Base-by-base conservation (phyloP, 1,140 invertebrate genomes). In the Drosophila sucinea region DNA sequence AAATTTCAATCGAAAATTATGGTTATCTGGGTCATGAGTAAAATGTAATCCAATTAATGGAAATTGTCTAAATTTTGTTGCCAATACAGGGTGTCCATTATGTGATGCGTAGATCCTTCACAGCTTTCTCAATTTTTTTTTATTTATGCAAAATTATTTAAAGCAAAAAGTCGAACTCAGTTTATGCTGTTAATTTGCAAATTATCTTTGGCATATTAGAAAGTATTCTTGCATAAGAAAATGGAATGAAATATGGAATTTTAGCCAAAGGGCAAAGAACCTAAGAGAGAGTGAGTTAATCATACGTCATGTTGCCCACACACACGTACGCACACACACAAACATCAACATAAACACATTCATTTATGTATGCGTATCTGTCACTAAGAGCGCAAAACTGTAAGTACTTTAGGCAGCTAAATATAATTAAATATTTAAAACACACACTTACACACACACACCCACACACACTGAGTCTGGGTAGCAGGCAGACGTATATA, bases 361-460 rank as follows among this genome's bases (percentile, higher is more conserved):
- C 64, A 77, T 77, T 68, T 77, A 58, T 77, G 71, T 67, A 58
- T 74, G 66, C 57, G 62, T 51, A 47, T 27, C 60, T 66, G 75
- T 67, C 80, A 87, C 76, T 82, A 79, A 79, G 83, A 87, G 83
- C 83, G 83, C 83, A 87, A 83, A 87, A 83, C 77, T 87, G 84
- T 89, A 87, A 87, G 79, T 89, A 87, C 84, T 87, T 87, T 83
- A 77, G 83, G 77, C 84, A 87, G 83, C 83, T 89, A 87, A 87
- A 87, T 89, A 87, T 87, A 87, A 87, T 87, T 87, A 87, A 87
- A 87, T 87, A 87, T 87, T 87, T 80, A 87, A 80, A 70, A 68
- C 66, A 78, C 69, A 77, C 67, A 70, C 71, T 65, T 67, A 67
- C 51, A 56, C 67, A 70, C 41, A 65, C 33, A 54, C 33, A 63